Base-by-base conservation (phyloP, 2,888 invertebrate genomes). In the Apamea crenata region DNA sequence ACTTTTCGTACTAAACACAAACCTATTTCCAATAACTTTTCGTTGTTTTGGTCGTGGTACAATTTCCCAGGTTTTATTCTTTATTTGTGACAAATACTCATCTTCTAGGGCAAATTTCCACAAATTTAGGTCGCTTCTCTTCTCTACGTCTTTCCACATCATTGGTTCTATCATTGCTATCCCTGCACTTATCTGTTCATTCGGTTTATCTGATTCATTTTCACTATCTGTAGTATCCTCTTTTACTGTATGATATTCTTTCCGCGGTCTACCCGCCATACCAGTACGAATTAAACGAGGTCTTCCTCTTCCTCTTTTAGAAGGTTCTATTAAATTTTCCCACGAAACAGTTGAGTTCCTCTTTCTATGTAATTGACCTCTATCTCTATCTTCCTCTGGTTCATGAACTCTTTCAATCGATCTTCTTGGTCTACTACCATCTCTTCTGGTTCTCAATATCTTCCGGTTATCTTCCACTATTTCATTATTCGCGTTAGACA, bases 21-120 rank as follows among this genome's bases (percentile, higher is more conserved):
- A 71, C 36, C 71, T 53, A 21, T 2, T 53, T 53, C 53, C 53
- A 29, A 69, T 32, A 47, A 69, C 21, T 50, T 50, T 69, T 69
- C 69, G 18, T 69, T 71, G 36, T 10, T 56, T n/a, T 36, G 71
- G 59, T 40, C 56, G 40, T n/a, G 59, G 59, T n/a, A 71, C 71
- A 71, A 59, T 71, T 71, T 59, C 71, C 71, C 71, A 71, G 8
- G 40, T 71, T 25, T n/a, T 25, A n/a, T 71, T 71, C 36, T 71
- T 59, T n/a, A 59, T 59, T 59, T 59, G 59, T 59, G 59, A 59
- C n/a, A 59, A n/a, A n/a, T 59, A 59, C 25, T 59, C n/a, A 59
- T 59, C 25, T 59, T 59, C 59, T n/a, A 59, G 59, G 1, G 59
- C 59, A 59, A 25, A 25, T 59, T 59, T 59, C 59, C n/a, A 59